Conservation (phyloP, 2,888 invertebrate species). For the Adelphocoris suturalis region DNA sequence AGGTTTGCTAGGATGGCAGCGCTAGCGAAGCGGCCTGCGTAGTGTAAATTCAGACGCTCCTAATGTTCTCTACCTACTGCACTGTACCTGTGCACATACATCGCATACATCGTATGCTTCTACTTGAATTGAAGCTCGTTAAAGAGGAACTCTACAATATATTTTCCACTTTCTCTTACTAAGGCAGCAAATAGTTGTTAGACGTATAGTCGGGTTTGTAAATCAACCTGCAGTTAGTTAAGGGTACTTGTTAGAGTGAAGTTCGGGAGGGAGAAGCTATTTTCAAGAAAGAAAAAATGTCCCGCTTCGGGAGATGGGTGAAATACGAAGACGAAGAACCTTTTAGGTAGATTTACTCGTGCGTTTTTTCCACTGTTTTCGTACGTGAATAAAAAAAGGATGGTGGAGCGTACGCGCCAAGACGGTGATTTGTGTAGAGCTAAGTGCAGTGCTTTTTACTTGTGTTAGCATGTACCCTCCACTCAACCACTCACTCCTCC, state of each 20-base stretch:
- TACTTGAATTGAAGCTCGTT: too few relatives aligned
- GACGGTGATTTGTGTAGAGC: conserved; percentile 35
- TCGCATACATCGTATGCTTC: too few relatives aligned
- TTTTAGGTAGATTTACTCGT: conserved; percentile 32
- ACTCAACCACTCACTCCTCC: not conserved
- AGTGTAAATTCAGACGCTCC: too few relatives aligned
- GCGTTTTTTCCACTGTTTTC: conserved; percentile 13
- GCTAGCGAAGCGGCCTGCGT: too few relatives aligned
- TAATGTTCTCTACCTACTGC: too few relatives aligned
- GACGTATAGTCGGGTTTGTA: conserved; percentile 13
- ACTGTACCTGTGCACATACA: too few relatives aligned
- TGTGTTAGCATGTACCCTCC: not conserved
- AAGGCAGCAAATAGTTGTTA: not conserved
- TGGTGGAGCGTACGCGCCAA: conserved; percentile 4
- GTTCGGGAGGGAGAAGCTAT: not conserved
- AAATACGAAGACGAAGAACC: conserved; percentile 37
- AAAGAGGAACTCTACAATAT: too few relatives aligned
- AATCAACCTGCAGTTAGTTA: conserved; percentile 49
- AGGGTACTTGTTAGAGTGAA: conserved; percentile 28
- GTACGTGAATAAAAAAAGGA: conserved; percentile 24
- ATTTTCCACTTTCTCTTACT: not conserved
- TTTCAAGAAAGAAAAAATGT: not conserved
- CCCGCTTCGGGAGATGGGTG: not conserved
- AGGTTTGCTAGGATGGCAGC: too few relatives aligned
- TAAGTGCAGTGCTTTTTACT: conserved; percentile 27